These are phyloP conservation scores for Dilophus febrilis DNA, from an alignment of 2,888 invertebrate species.

Conservation along the genomic window DNA sequence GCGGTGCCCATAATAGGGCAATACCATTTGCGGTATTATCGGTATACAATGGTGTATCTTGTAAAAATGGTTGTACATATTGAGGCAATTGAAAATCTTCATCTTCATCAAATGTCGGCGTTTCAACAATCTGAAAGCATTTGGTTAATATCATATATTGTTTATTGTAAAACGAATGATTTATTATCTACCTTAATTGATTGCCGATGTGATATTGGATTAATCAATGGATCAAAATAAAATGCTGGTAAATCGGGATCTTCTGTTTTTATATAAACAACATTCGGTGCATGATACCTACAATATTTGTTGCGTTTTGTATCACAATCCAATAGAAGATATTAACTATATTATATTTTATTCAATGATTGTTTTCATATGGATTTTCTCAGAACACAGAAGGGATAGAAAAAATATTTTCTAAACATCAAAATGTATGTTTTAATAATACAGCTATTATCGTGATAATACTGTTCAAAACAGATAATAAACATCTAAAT, in stretches of 20 bases:
- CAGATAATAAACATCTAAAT: too few relatives aligned
- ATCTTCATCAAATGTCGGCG: constrained; percentile 80
- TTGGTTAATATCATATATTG: constrained; percentile 1
- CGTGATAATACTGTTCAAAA: too few relatives aligned
- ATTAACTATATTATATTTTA: too few relatives aligned
- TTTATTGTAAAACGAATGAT: background rate
- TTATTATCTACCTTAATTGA: constrained; percentile 46
- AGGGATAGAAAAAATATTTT: too few relatives aligned
- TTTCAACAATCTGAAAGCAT: constrained; percentile 45
- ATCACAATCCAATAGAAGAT: background rate
- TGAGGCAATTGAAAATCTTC: constrained; percentile 87
- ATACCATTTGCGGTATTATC: constrained; percentile 99
- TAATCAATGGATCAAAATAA: constrained; percentile 98
- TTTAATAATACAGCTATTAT: too few relatives aligned
- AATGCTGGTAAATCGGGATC: constrained; percentile 99
- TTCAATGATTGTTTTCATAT: too few relatives aligned
- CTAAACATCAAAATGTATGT: too few relatives aligned
- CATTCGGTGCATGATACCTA: constrained; percentile 98
- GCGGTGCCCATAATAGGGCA: constrained; percentile 89
- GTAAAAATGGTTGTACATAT: constrained; percentile 78
- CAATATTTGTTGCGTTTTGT: constrained; percentile 10
- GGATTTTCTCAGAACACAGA: too few relatives aligned
- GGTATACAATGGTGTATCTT: constrained; percentile 89
- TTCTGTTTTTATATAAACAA: constrained; percentile 98
- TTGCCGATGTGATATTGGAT: constrained; percentile 93